A percentile compares a stretch with the other conserved stretches of the same genome.
Evolutionary conservation across 1,140 invertebrate species (phyloP).

Genomic region (Diprion similis): DNA sequence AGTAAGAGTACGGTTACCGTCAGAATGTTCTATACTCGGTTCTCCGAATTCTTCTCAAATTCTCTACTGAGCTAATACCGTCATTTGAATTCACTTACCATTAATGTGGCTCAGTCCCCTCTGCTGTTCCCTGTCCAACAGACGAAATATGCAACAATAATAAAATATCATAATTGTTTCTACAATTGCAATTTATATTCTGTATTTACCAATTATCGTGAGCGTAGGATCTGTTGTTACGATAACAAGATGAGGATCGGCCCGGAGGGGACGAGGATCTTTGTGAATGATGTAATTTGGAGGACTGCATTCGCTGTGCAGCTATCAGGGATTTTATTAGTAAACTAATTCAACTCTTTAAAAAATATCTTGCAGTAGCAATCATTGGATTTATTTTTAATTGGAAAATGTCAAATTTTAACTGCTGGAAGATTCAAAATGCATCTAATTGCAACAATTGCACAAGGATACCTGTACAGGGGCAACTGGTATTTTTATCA

Average conservation of each 20-base stretch:
- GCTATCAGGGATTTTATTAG: background rate
- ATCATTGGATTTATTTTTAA: too few species aligned
- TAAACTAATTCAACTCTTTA: background rate
- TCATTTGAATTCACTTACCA: background rate
- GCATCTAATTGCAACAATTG: too few species aligned
- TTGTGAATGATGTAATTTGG: background rate
- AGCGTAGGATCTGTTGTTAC: background rate
- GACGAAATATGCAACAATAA: background rate
- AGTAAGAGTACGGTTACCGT: background rate
- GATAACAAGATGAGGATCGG: background rate
- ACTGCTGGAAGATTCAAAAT: too few species aligned
- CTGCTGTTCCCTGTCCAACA: constrained; percentile 1
- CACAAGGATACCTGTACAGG: too few species aligned
- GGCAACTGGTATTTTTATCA: too few species aligned
- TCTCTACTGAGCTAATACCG: background rate
- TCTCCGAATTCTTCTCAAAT: background rate
- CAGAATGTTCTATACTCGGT: background rate
- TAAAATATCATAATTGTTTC: background rate
- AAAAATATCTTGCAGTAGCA: too few species aligned
- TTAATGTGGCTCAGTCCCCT: background rate
- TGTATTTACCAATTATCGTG: background rate
- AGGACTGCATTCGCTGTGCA: background rate
- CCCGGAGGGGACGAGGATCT: background rate
- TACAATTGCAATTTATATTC: background rate
- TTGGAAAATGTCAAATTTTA: too few species aligned